phyloP scores from a whole-genome alignment of 2,113 vertebrate genomes.

The Daphoenositta chrysoptera region DNA sequence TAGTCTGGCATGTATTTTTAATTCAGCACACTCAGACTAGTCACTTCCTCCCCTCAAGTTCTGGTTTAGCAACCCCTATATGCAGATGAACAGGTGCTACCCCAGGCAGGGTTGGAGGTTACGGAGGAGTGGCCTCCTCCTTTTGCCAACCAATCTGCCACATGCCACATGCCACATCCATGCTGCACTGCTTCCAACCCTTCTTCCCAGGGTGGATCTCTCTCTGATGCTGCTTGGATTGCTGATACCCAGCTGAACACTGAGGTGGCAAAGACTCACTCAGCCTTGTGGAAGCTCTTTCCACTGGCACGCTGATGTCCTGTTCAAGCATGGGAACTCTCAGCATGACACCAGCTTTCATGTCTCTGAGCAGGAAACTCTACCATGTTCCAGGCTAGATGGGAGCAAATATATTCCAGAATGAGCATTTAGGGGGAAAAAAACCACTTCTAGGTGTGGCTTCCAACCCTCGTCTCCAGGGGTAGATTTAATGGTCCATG shows the following conservation, averaged over 20 bases:
- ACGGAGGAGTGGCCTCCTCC: background rate
- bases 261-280: background rate
- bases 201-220: background rate
- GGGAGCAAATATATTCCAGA: background rate
- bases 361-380: background rate
- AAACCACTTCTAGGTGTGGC: background rate
- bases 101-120: background rate
- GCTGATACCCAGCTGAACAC: background rate
- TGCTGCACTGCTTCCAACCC: background rate
- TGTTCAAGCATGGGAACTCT: background rate
- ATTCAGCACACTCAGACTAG: background rate
- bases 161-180: background rate
- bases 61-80: background rate
- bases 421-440: background rate
- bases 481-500: background rate
- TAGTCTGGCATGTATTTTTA: background rate
- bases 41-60: background rate
- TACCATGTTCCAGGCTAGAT: rapidly evolving
- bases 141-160: background rate
- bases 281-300: background rate
- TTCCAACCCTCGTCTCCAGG: background rate
- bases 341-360: background rate
- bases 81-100: background rate
- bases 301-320: rapidly evolving
- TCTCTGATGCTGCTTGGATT: background rate